Conservation (phyloP, 2,113 vertebrate genomes). For the Phalacrocorax carbo region DNA sequence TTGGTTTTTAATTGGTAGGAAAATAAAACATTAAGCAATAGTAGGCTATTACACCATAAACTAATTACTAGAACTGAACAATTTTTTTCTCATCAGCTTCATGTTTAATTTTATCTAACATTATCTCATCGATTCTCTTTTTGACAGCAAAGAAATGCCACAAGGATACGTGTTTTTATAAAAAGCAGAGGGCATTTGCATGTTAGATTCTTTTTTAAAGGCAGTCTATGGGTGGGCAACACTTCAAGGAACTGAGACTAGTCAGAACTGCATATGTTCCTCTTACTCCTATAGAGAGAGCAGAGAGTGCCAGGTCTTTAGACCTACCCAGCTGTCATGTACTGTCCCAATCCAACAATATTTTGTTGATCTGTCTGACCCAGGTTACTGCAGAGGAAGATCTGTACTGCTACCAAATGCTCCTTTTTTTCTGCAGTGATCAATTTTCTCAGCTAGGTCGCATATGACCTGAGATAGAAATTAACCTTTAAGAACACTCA, state of each 20-base stretch:
- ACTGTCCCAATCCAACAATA: background rate
- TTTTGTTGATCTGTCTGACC: background rate
- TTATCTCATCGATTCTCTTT: background rate
- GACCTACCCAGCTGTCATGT: background rate
- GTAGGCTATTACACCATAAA: background rate
- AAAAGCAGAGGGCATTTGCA: background rate
- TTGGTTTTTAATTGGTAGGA: background rate
- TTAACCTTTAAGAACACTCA: background rate
- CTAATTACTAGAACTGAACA: background rate
- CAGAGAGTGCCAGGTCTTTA: background rate
- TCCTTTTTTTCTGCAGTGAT: background rate
- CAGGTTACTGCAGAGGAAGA: background rate
- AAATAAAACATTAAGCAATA: background rate
- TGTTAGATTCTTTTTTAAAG: background rate
- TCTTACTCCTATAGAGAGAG: background rate
- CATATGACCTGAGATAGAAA: background rate
- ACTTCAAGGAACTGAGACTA: background rate
- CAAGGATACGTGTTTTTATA: background rate
- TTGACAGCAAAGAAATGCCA: background rate
- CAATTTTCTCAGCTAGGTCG: background rate
- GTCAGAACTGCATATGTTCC: background rate
- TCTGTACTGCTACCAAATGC: background rate
- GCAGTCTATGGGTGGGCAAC: background rate
- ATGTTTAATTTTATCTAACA: background rate
- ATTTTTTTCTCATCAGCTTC: background rate